These are phyloP conservation scores for Nebria brevicollis DNA, from an alignment of 2,888 invertebrate genomes.

Conservation along the genomic window DNA sequence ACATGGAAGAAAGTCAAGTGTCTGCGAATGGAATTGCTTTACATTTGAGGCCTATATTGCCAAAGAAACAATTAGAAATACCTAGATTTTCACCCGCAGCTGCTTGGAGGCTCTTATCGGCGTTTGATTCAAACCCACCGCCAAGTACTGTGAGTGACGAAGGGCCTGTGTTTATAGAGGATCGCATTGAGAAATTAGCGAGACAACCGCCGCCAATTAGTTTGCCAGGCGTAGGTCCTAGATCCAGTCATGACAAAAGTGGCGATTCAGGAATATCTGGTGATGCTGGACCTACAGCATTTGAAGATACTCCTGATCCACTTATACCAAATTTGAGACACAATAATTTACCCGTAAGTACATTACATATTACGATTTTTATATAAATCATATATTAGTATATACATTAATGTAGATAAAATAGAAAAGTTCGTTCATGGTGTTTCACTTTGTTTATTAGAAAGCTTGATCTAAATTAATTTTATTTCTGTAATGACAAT, in stretches of 20 bases:
- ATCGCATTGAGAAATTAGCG: conserved; percentile 66
- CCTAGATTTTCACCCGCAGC: conserved; percentile 85
- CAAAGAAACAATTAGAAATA: conserved; percentile 79
- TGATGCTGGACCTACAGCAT: conserved; percentile 72
- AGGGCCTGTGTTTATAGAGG: conserved; percentile 63
- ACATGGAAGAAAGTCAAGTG: conserved; percentile 59
- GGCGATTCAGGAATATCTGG: conserved; percentile 88
- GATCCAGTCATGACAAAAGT: conserved; percentile 75
- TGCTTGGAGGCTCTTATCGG: conserved; percentile 81
- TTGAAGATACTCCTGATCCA: conserved; percentile 65
- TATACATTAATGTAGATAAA: no score
- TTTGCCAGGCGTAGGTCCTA: conserved; percentile 65
- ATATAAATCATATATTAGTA: no score
- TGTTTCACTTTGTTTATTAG: no score
- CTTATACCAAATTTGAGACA: conserved; percentile 54
- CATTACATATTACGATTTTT: no score
- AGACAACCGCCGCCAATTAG: conserved; percentile 65
- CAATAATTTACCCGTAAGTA: conserved; percentile 56
- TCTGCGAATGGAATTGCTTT: conserved; percentile 73
- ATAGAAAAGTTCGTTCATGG: no score
- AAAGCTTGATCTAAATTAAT: no score
- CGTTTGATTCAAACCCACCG: conserved; percentile 65
- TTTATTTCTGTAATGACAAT: no score
- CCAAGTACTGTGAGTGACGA: conserved; percentile 57
- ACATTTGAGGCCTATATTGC: conserved; percentile 80